Evolutionary conservation across 2,888 invertebrate species (phyloP).

Genomic region (Idaea straminata): DNA sequence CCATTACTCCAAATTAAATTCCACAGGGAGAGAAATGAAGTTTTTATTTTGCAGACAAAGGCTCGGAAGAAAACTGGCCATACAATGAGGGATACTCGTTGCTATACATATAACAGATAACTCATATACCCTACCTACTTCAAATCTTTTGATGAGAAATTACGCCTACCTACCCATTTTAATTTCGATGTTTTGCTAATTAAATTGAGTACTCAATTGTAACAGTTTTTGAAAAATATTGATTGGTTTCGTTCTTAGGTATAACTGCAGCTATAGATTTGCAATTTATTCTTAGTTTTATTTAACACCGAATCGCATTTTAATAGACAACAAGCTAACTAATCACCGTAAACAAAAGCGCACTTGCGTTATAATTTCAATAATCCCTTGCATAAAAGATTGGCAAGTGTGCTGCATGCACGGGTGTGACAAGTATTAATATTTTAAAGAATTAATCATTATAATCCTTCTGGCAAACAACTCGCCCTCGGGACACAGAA

Average conservation of each 20-base stretch:
- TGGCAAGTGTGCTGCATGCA: slow-evolving; percentile 67
- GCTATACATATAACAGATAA: slow-evolving; percentile 31
- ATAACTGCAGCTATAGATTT: too few species aligned
- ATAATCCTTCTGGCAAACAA: slow-evolving; percentile 80
- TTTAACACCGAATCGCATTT: slow-evolving; percentile 10
- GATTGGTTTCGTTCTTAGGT: too few species aligned
- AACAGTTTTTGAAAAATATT: too few species aligned
- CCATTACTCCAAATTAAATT: slow-evolving; percentile 81
- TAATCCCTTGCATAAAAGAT: slow-evolving; percentile 58
- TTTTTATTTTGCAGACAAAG: slow-evolving; percentile 75
- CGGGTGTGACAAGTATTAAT: slow-evolving; percentile 76
- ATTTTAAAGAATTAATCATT: slow-evolving; percentile 80
- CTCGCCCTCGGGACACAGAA: slow-evolving; percentile 72
- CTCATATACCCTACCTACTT: slow-evolving; percentile 11
- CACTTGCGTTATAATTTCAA: slow-evolving; percentile 66
- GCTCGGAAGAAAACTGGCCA: slow-evolving; percentile 57
- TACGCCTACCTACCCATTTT: slow-evolving; percentile 7
- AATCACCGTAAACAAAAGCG: slow-evolving; percentile 57
- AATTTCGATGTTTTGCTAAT: neutral
- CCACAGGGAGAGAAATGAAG: slow-evolving; percentile 77
- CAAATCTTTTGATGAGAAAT: slow-evolving; percentile 33
- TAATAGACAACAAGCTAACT: slow-evolving; percentile 35
- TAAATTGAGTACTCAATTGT: too few species aligned
- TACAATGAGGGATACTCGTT: slow-evolving; percentile 40
- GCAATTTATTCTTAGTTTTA: neutral